Base-by-base conservation (phyloP, 2,888 invertebrate genomes). In the Zootermopsis nevadensis region DNA sequence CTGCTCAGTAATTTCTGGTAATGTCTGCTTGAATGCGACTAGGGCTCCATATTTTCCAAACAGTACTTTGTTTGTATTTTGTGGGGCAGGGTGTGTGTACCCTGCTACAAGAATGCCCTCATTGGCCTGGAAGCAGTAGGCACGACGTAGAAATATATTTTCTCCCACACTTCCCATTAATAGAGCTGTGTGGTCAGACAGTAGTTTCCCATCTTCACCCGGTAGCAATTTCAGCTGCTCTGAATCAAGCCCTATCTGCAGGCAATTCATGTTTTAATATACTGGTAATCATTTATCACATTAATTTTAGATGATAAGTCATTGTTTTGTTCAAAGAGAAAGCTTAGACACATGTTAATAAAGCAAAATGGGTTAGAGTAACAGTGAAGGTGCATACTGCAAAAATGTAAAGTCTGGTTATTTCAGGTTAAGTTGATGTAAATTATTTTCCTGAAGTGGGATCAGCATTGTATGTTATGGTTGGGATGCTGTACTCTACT, bases 161-260 rank as follows among this genome's bases (percentile, higher is more conserved):
- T 99, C 99, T 0, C 98, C 98, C 8, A 99, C 92, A 82, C 92
- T 93, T 6, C 98, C 98, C 87, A 99, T 97, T 82, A 95, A 92
- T 83, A 98, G 89, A 0, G 97, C 98, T 82, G 97, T 90, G 86
- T 95, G 92, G 90, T 99, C 98, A 0, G 93, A 93, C 24, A 98
- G 89, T 2, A 93, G 92, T 88, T 95, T 95, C 0, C 95, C 95
- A 60, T 94, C 93, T 10, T 90, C 88, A 0, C 91, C 89, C 69
- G 90, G 89, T n/a, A 97, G 89, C 85, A 91, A 91, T 86, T 93
- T 93, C 53, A 96, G 88, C 82, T 93, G 92, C 80, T 95, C 95
- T 30, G 92, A 89, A 87, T 94, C 93, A 80, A 96, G 90, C 80
- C 91, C 85, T 89, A 93, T 90, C 93, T 93, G 88, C 31, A 79